Base-by-base conservation (phyloP, 64 coral and sea anemone species). In the Montipora capricornis region DNA sequence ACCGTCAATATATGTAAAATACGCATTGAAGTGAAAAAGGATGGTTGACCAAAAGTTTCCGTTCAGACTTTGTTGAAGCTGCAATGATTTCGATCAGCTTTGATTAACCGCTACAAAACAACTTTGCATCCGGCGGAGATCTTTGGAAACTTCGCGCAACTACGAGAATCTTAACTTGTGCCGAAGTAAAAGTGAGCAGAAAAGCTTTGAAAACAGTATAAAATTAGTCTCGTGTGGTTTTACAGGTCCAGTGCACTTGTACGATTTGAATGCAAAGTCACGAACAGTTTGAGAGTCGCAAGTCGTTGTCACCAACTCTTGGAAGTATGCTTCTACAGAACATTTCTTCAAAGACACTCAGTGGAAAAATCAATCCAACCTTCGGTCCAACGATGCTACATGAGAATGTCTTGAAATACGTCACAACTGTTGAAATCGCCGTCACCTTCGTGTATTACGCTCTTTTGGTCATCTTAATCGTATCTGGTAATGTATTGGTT, bases 401-500 rank as follows among this genome's bases (percentile, higher is more conserved):
- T 47, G 47, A 3, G 44, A 8, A 78, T 75, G 14, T 83, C 51
- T 68, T 93, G 60, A 47, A 66, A 26, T 19, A 49, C 83, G 20
- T 85, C 62, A 22, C 83, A 74, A 45, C 68, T 77, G 0, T 12
- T 85, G 90, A 92, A 19, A 60, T 83, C 29, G 45, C 47, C 3
- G 29, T 86, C 62, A 71, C 75, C 60, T 19, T 80, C 8, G 9
- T 93, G n/a, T 93, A 71, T 46, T 93, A 51, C 69, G 1, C 49
- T 26, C 57, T 73, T 2, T 8, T 93, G 64, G 20, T 78, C 4
- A 15, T 93, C 6, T 48, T 78, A 26, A 97, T 97, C 29, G 71
- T 94, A 12, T 13, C 57, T 12, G 95, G 95, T 52, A 97, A 97
- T 83, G 17, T 45, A 9, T 82, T 97, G 8, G 88, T 97, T 26